Conservation (phyloP, 2,797 vertebrate genomes). For the Diceros bicornis region DNA sequence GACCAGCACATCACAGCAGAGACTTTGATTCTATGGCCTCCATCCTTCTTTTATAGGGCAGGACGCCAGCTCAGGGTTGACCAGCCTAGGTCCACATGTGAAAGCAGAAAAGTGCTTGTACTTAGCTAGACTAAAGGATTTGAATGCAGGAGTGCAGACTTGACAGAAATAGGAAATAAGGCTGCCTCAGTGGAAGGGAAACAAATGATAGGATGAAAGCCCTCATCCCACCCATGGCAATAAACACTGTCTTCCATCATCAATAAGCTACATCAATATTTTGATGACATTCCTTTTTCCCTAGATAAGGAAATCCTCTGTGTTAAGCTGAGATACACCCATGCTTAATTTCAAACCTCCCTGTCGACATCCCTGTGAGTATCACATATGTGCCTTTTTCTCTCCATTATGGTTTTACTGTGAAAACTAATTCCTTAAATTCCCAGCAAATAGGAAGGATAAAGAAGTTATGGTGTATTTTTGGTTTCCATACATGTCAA, state of each 20-base stretch:
- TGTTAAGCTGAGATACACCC: background rate
- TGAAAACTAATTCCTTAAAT: slow-evolving; percentile 19
- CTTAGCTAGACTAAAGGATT: background rate
- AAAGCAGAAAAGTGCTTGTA: background rate
- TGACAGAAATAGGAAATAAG: slow-evolving; percentile 34
- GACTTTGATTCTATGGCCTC: background rate
- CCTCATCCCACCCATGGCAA: background rate
- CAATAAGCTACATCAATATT: background rate
- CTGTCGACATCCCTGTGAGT: background rate
- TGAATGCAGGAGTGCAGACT: background rate
- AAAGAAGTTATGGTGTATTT: slow-evolving; percentile 20
- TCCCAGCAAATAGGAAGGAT: slow-evolving; percentile 46
- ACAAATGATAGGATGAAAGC: background rate
- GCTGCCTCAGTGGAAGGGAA: background rate
- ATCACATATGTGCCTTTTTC: background rate
- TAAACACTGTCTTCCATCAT: background rate
- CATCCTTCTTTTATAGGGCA: background rate
- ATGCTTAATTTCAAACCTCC: background rate
- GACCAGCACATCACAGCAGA: background rate
- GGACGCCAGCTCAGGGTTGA: background rate
- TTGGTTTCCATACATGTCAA: slow-evolving; percentile 34
- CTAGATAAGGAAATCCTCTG: slow-evolving; percentile 37
- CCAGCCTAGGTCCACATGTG: background rate
- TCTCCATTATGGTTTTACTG: background rate
- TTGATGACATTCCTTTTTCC: background rate